Conservation (phyloP, 2,797 vertebrate genomes). For the Falco biarmicus region DNA sequence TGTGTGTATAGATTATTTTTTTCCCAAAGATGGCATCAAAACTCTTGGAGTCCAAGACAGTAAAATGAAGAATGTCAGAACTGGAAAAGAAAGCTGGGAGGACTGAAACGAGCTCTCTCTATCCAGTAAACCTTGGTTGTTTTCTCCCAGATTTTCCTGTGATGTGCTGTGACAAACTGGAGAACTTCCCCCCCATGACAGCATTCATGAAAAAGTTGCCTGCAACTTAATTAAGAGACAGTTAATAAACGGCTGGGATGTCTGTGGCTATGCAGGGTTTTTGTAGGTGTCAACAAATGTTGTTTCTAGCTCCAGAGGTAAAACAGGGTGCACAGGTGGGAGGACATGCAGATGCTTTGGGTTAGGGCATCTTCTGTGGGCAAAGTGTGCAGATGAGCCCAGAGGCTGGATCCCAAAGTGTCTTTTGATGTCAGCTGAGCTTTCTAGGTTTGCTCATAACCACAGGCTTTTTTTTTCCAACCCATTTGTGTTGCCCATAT, state of each 20-base stretch:
- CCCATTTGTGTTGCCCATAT: rapidly evolving
- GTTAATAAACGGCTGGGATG: background rate
- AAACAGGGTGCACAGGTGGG: background rate
- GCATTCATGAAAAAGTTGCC: background rate
- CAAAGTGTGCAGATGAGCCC: background rate
- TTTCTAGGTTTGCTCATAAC: background rate
- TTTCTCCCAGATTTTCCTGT: background rate
- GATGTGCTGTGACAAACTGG: background rate
- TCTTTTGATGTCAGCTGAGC: background rate
- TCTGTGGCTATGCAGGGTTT: background rate
- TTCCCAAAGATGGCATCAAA: background rate
- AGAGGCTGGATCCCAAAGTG: background rate
- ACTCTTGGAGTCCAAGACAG: background rate
- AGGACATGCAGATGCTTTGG: background rate
- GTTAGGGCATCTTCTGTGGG: background rate
- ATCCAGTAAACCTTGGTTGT: background rate
- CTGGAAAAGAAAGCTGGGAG: background rate
- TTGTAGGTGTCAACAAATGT: background rate
- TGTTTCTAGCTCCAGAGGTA: background rate
- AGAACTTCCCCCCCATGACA: background rate
- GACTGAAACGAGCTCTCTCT: background rate
- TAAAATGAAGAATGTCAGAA: background rate
- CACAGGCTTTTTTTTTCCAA: background rate
- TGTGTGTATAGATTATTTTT: background rate
- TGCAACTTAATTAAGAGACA: background rate